Evolutionary conservation across 2,797 vertebrate genomes (phyloP), one percentile per base, ranked within the genome.

Genomic region (Hafferia zeledoni): DNA sequence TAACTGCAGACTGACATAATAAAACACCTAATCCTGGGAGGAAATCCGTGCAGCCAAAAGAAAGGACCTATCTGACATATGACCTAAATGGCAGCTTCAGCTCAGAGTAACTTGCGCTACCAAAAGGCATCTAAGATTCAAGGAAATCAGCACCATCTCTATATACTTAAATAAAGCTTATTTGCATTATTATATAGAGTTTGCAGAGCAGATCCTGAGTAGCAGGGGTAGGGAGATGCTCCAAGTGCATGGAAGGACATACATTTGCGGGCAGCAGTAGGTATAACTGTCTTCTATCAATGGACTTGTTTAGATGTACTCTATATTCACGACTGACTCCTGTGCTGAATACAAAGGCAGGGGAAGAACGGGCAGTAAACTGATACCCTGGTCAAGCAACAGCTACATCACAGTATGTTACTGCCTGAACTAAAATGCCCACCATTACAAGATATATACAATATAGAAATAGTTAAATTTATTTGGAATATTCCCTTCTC

Each of bases 311-410:
- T 22, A 79, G 27, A 31, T 31, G 30, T 27, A 47, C 11, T 46
- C 18, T n/a, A 12, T 13, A 52, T 6, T 60, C 55, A 43, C 0
- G 1, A 27, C 44, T 57, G 57, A 71, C 25, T n/a, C 63, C 2
- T 1, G 0, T 28, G 24, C 30, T 23, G 22, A 47, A 83, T 28
- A 35, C 30, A 61, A 63, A 61, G 37, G 28, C 10, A 72, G 22
- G 59, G 33, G 44, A 83, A 67, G 35, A 71, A n/a, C 0, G 53
- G 17, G 41, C 13, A n/a, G 18, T 30, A 47, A 37, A 44, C 41
- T 46, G 20, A 19, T 35, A 27, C 39, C 23, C 49, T 72, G 10
- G 14, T 16, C 0, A 0, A 68, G 55, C 41, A 81, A 63, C 30
- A 35, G 15, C 25, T 22, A 53, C 18, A 68, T 53, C 28, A 47